These are phyloP conservation scores for Girardinichthys multiradiatus DNA, from an alignment of 2,113 vertebrate species.

Conservation along the genomic window DNA sequence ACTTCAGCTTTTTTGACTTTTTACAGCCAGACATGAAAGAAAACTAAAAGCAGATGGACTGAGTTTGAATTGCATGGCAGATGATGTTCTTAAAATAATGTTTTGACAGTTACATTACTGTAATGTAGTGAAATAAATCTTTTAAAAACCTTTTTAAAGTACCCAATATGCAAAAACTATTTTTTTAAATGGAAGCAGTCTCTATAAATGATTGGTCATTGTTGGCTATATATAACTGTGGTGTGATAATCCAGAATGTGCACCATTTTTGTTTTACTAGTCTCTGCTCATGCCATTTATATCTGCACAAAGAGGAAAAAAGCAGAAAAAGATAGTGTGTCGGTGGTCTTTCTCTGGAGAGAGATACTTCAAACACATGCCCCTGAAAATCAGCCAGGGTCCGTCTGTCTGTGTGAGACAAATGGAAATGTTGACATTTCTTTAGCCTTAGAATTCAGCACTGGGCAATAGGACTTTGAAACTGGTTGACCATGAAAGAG, in stretches of 20 bases:
- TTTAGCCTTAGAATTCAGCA: slow-evolving; percentile 57
- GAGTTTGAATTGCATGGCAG: too few relatives aligned
- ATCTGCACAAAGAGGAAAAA: slow-evolving; percentile 30
- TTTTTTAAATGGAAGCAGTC: too few relatives aligned
- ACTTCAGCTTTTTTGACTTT: too few relatives aligned
- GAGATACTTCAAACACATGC: slow-evolving; percentile 57
- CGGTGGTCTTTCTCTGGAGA: slow-evolving; percentile 30
- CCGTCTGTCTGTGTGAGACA: slow-evolving; percentile 48
- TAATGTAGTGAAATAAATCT: too few relatives aligned
- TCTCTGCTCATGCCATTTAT: slow-evolving; percentile 16
- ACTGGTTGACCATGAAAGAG: slow-evolving; percentile 6
- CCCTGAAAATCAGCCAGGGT: slow-evolving; percentile 44
- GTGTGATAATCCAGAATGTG: slow-evolving; percentile 16
- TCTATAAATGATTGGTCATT: too few relatives aligned
- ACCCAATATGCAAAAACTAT: too few relatives aligned
- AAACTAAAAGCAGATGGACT: too few relatives aligned
- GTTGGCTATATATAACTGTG: not conserved
- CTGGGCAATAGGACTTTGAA: slow-evolving; percentile 38
- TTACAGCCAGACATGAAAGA: too few relatives aligned
- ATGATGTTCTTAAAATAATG: too few relatives aligned
- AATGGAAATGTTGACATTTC: slow-evolving; percentile 82
- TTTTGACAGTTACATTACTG: too few relatives aligned
- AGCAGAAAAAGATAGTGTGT: slow-evolving; percentile 10
- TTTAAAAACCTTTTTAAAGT: too few relatives aligned
- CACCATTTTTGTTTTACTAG: slow-evolving; percentile 11